Evolutionary conservation across 2,888 invertebrate species (phyloP), one percentile per base, ranked within the genome.

Genomic region (Tenthredo notha): DNA sequence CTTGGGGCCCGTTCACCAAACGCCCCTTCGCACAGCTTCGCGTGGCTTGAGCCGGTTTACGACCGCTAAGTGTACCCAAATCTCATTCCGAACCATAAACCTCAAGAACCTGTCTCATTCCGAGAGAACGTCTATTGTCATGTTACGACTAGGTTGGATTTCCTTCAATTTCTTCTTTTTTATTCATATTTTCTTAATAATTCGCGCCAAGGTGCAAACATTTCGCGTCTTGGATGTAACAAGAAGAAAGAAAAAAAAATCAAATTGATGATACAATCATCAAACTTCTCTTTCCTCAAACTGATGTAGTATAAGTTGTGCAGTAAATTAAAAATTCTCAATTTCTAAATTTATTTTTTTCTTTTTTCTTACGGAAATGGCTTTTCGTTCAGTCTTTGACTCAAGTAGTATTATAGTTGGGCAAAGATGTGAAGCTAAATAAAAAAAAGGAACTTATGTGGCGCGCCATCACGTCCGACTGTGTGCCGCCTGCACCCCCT

Each of bases 21-120:
- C 80, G 80, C 61, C 80, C 80, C 80, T 80, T 61, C 61, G 37
- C 40, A 43, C 61, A 43, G 67, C 67, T 61, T 80, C 80, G 80
- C 80, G 88, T 88, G 88, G 87, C 86, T 86, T 88, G 88, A 89
- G 89, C 89, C 90, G 90, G 90, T 92, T 92, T 92, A 92, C 90
- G 89, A 90, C 90, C 87, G 90, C 92, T 91, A 92, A 92, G 92
- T 91, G 92, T 91, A 91, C 91, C 91, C 91, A 90, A 92, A 92
- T 92, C 91, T 90, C 90, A 90, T 91, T 90, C 90, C 89, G 80
- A 85, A 89, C 89, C 90, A 90, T 91, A 91, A 90, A 91, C 77
- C 61, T 65, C 72, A 40, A 50, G 85, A 80, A 25, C 83, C 83
- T 70, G 83, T 83, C 83, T 47, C 70, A 83, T 70, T 70, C 83